Evolutionary conservation across 2,888 invertebrate genomes (phyloP), one percentile per base, ranked within the genome.

Genomic region (Drosophila kokeensis): DNA sequence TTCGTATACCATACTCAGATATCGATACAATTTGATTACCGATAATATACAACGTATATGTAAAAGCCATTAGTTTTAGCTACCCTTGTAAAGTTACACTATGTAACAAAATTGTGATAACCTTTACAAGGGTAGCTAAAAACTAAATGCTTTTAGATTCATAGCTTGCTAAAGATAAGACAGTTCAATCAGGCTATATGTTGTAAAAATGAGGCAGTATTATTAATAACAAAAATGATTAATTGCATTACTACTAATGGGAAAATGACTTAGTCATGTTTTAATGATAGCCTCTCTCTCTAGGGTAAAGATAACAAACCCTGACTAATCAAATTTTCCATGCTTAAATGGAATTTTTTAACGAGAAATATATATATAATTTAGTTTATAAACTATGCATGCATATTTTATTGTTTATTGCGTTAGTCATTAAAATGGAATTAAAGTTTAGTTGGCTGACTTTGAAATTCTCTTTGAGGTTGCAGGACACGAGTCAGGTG

Each of bases 401-500:
- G 27, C 4, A 52, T 30, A 10, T 4, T 21, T 60, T 48, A 45
- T 30, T 30, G 36, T 24, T 21, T 54, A 61, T 53, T 64, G 29
- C 5, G 48, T 55, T 55, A 57, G 58, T 27, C 30, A 69, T 53
- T 49, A 27, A 40, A 34, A 54, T 70, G 29, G 27, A 40, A 57
- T 55, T 63, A 24, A 27, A 52, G 69, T 53, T 69, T 13, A 29
- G 50, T 32, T 59, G 50, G 18, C 21, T 15, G 32, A 8, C 36
- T 42, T 27, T n/a, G 18, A 52, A 66, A 30, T 63, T 50, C 55
- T 15, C 21, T 40, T 40, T 57, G n/a, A 40, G 42, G 38, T 38
- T 34, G 2, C 30, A 57, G 57, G 57, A 57, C 42, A 40, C 29
- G 13, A 55, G 15, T 38, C 68, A 73, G 59, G 73, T 74, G 63